Conservation (phyloP, 2,113 vertebrate species). For the Zootoca vivipara region DNA sequence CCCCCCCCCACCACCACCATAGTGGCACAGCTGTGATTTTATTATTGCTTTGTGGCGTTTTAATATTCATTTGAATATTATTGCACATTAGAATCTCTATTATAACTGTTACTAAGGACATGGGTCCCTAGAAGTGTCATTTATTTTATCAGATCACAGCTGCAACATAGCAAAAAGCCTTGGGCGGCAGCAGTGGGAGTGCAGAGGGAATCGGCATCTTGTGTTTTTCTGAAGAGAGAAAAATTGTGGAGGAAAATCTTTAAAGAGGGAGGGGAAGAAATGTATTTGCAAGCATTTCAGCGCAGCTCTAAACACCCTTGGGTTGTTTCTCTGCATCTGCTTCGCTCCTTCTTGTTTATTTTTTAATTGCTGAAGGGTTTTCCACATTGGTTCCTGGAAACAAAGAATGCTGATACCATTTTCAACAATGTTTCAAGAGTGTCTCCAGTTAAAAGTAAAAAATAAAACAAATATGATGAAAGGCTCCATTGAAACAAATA, state of each 20-base stretch:
- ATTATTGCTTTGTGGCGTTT: slow-evolving; percentile 51
- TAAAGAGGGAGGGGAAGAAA: neutral
- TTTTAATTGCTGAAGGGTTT: slow-evolving; percentile 37
- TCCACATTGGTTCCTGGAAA: slow-evolving; percentile 31
- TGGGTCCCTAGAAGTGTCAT: slow-evolving; percentile 60
- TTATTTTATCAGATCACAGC: slow-evolving; percentile 66
- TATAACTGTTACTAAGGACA: slow-evolving; percentile 64
- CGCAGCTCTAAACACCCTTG: slow-evolving; percentile 35
- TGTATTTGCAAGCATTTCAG: slow-evolving; percentile 43
- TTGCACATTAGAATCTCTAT: slow-evolving; percentile 48
- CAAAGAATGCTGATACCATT: slow-evolving; percentile 42
- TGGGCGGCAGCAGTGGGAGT: slow-evolving; percentile 51
- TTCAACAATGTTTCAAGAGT: slow-evolving; percentile 23
- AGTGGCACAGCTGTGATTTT: slow-evolving; percentile 52
- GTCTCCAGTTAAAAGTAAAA: slow-evolving; percentile 2
- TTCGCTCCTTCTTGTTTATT: slow-evolving; percentile 29
- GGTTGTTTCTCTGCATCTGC: slow-evolving; percentile 24
- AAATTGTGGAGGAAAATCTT: slow-evolving; percentile 33
- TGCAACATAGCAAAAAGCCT: slow-evolving; percentile 64
- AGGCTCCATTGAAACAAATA: slow-evolving; percentile 12
- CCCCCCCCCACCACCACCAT: too few species aligned
- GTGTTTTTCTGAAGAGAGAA: slow-evolving; percentile 36
- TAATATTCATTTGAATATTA: slow-evolving; percentile 62
- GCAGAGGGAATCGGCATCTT: slow-evolving; percentile 55
- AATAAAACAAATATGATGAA: neutral